These are phyloP conservation scores for Eriosoma lanigerum DNA, from an alignment of 1,140 invertebrate species.

Conservation along the genomic window DNA sequence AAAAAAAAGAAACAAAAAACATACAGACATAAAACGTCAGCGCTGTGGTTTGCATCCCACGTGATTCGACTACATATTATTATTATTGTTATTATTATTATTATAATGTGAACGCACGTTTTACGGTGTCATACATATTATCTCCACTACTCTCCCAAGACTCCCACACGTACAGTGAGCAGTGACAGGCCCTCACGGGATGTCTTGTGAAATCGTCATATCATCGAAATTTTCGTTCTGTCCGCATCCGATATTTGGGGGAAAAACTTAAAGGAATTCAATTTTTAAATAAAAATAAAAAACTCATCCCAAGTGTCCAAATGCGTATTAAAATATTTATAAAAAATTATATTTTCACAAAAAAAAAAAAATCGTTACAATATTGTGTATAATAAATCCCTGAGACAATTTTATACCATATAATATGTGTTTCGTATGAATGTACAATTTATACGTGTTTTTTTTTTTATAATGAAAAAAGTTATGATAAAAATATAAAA, in stretches of 20 bases:
- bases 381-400: no score
- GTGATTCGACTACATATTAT: slow-evolving; percentile 8
- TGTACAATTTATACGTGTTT: no score
- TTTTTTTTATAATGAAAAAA: neutral
- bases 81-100: neutral
- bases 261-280: no score
- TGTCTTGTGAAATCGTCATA: neutral
- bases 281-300: no score
- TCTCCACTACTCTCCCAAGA: neutral
- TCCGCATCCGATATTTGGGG: no score
- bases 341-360: no score
- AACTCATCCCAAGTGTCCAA: no score
- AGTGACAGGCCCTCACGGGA: neutral
- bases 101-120: neutral
- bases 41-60: slow-evolving; percentile 41
- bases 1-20: slow-evolving; percentile 15
- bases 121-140: neutral
- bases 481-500: neutral
- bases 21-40: slow-evolving; percentile 39
- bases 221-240: neutral
- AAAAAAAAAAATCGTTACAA: no score
- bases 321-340: no score
- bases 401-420: no score
- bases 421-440: no score
- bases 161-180: neutral